A percentile compares a stretch with the other conserved stretches of the same genome.
Conservation (phyloP, 2,797 vertebrate genomes). For the Melanotaenia pygmaea region DNA sequence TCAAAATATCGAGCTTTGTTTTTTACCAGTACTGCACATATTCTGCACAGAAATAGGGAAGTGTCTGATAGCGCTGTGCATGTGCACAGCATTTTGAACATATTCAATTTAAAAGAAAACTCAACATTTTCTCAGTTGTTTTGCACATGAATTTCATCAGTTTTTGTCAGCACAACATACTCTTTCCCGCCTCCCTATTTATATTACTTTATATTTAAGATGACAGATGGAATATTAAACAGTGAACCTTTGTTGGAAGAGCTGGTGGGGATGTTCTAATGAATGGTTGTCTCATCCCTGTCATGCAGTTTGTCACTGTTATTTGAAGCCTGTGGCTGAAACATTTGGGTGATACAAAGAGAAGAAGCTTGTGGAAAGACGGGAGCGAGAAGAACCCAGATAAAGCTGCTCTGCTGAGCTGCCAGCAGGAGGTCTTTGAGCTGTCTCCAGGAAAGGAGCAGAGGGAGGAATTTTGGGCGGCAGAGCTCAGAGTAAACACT, state of each 20-base stretch:
- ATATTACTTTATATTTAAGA: conserved; percentile 50
- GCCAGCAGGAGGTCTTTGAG: conserved; percentile 80
- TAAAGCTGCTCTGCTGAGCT: conserved; percentile 74
- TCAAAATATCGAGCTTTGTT: conserved; percentile 37
- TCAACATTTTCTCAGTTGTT: conserved; percentile 45
- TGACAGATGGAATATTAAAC: conserved; percentile 53
- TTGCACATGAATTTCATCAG: conserved; percentile 38
- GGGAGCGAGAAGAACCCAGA: conserved; percentile 66
- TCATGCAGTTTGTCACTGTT: conserved; percentile 61
- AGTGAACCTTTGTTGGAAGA: conserved; percentile 56
- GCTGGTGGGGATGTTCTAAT: conserved; percentile 66
- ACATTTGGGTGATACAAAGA: conserved; percentile 67
- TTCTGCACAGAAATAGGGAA: conserved; percentile 17
- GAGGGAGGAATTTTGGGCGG: conserved; percentile 60
- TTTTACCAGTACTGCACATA: conserved; percentile 7
- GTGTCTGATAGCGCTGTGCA: not conserved
- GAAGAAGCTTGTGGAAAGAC: conserved; percentile 59
- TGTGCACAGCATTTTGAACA: conserved; percentile 30
- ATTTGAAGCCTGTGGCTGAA: conserved; percentile 68
- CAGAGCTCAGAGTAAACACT: conserved; percentile 72
- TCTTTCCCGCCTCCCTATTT: conserved; percentile 39
- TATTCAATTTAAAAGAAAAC: conserved; percentile 46
- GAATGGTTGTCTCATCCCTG: conserved; percentile 71
- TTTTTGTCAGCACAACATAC: conserved; percentile 36
- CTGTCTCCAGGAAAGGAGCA: conserved; percentile 62